Evolutionary conservation across 2,888 invertebrate species (phyloP).

Genomic region (Parnassius mnemosyne): DNA sequence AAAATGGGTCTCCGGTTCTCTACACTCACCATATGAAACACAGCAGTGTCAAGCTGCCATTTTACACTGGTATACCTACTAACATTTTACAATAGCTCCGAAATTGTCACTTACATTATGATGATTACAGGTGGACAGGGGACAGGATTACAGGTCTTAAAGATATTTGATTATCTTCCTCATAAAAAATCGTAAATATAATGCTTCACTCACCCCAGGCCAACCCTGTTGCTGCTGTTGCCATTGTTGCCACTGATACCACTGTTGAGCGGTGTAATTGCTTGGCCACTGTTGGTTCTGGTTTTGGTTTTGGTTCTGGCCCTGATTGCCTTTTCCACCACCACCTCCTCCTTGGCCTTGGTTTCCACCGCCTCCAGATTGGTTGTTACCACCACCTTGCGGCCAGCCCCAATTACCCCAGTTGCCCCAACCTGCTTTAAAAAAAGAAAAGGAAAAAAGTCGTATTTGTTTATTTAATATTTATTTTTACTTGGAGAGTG

Average conservation of each 20-base stretch:
- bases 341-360: constrained; percentile 19
- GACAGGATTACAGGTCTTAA: too few relatives aligned
- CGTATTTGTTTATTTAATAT: too few relatives aligned
- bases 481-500: too few relatives aligned
- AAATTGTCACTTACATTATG: too few relatives aligned
- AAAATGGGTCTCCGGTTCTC: too few relatives aligned
- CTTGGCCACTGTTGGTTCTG: constrained; percentile 51
- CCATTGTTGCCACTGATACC: constrained; percentile 78
- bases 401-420: constrained; percentile 67
- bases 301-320: constrained; percentile 28
- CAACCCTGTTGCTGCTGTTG: constrained; percentile 70
- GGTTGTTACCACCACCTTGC: constrained; percentile 26
- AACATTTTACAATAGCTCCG: too few relatives aligned
- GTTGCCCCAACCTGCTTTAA: constrained; percentile 50
- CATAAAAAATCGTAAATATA: too few relatives aligned
- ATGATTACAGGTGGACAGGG: too few relatives aligned
- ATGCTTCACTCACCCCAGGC: constrained; percentile 49
- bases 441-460: background rate
- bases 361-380: constrained; percentile 10
- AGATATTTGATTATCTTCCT: too few relatives aligned
- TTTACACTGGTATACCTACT: too few relatives aligned
- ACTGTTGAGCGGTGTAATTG: constrained; percentile 68
- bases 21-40: too few relatives aligned
- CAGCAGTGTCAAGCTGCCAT: too few relatives aligned
- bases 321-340: constrained; percentile 18